Evolutionary conservation across 2,888 invertebrate genomes (phyloP).

Genomic region (Endomychus coccineus): DNA sequence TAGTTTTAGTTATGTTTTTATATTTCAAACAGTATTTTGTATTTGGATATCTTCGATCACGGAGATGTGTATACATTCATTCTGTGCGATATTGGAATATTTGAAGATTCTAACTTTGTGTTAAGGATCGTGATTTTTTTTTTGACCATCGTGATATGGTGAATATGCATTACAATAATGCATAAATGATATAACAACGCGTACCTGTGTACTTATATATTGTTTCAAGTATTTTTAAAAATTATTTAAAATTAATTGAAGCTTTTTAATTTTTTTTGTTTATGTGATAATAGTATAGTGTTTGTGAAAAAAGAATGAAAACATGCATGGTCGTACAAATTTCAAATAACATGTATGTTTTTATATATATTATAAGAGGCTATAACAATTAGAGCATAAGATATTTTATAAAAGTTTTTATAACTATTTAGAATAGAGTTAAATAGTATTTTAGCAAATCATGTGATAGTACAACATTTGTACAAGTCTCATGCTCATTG

Average conservation of each 20-base stretch:
- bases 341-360: slow-evolving; percentile 26
- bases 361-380: slow-evolving; percentile 25
- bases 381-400: slow-evolving; percentile 28
- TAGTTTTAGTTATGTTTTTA: slow-evolving; percentile 28
- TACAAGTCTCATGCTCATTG: slow-evolving; percentile 16
- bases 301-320: slow-evolving; percentile 23
- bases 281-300: slow-evolving; percentile 26
- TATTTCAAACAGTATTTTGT: slow-evolving; percentile 18
- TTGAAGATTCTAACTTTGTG: too few relatives aligned
- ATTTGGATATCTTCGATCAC: slow-evolving; percentile 10
- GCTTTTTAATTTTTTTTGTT: slow-evolving; percentile 19
- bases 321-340: slow-evolving; percentile 30
- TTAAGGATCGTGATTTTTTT: slow-evolving; percentile 10
- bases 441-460: slow-evolving; percentile 12
- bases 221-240: slow-evolving; percentile 27
- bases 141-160: slow-evolving; percentile 13
- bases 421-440: slow-evolving; percentile 18
- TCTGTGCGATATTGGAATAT: slow-evolving; percentile 19
- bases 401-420: slow-evolving; percentile 30
- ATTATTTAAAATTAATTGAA: slow-evolving; percentile 20
- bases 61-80: slow-evolving; percentile 15
- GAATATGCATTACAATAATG: slow-evolving; percentile 32
- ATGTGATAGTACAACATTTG: slow-evolving; percentile 15
- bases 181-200: slow-evolving; percentile 29
- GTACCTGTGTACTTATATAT: slow-evolving; percentile 36